Evolutionary conservation across 2,888 invertebrate genomes (phyloP), one percentile per base, ranked within the genome.

Genomic region (Merodon equestris): DNA sequence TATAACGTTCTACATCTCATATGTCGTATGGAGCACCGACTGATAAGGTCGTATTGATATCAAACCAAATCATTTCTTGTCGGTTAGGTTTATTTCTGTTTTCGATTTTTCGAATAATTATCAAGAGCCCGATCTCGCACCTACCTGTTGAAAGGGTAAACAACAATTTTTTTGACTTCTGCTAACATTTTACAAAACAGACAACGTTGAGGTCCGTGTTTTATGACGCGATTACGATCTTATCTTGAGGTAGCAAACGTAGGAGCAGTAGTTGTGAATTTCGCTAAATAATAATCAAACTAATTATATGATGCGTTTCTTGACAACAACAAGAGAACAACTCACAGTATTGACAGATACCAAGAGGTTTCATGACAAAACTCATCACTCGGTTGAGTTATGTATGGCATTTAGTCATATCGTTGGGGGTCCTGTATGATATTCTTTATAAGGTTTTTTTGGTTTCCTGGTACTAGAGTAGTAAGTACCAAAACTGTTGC

Each of bases 91-190:
- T 27, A 27, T 27, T 2, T 7, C 27, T 10, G 45, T 17, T 42
- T 12, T 58, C 15, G 58, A 5, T 14, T 51, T 34, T 15, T 34
- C 5, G 10, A 14, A 48, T 17, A 71, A 17, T 72, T 77, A 77
- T 77, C 76, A 51, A 56, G 57, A 67, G 60, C 72, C 54, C 60
- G 47, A 56, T 72, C 66, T 56, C 5, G 38, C 53, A 56, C 68
- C 68, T 51, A 53, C 56, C 61, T 61, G 19, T 72, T n/a, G 54
- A 67, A 36, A 57, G 60, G 40, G 72, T 72, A 56, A 72, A 71
- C 76, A 76, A 27, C 54, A 60, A 14, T 40, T 40, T 71, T 60
- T 72, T 72, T 77, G 76, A 77, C 76, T 77, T 77, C 76, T 77
- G 76, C 76, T 72, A 72, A 77, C 76, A 77, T 71, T 64, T 66